These are phyloP conservation scores for Ennomos erosarius DNA, from an alignment of 2,888 invertebrate species.

Conservation along the genomic window DNA sequence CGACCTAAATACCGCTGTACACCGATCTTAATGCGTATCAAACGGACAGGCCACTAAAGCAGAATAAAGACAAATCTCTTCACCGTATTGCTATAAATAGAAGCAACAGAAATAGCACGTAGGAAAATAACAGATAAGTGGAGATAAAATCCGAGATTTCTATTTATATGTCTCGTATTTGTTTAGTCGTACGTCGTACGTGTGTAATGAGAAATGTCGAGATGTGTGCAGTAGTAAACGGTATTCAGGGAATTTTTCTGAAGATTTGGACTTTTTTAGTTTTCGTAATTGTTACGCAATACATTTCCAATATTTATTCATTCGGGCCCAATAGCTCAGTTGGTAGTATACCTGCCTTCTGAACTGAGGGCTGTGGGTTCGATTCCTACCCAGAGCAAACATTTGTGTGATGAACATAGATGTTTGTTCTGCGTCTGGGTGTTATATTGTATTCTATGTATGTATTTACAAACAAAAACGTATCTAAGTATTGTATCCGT, in stretches of 20 bases:
- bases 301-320: no score
- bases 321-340: no score
- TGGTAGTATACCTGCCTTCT: no score
- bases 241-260: slow-evolving; percentile 3
- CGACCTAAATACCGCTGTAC: background rate
- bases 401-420: no score
- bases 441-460: no score
- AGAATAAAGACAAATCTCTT: slow-evolving; percentile 10
- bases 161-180: slow-evolving; percentile 38
- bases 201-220: slow-evolving; percentile 14
- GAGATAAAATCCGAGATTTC: slow-evolving; percentile 46
- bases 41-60: slow-evolving; percentile 7
- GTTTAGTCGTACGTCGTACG: slow-evolving; percentile 16
- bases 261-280: no score
- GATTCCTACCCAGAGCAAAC: no score
- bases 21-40: background rate
- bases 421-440: no score
- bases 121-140: slow-evolving; percentile 41
- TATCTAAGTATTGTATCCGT: no score
- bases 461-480: no score
- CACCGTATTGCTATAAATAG: slow-evolving; percentile 41
- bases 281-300: no score
- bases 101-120: slow-evolving; percentile 40
- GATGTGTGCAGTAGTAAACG: slow-evolving; percentile 12
- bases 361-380: no score